Percentiles rank a stretch among this genome's conserved stretches.
These are phyloP conservation scores for Dasysyrphus albostriatus DNA, from an alignment of 2,888 invertebrate species.

Conservation along the genomic window DNA sequence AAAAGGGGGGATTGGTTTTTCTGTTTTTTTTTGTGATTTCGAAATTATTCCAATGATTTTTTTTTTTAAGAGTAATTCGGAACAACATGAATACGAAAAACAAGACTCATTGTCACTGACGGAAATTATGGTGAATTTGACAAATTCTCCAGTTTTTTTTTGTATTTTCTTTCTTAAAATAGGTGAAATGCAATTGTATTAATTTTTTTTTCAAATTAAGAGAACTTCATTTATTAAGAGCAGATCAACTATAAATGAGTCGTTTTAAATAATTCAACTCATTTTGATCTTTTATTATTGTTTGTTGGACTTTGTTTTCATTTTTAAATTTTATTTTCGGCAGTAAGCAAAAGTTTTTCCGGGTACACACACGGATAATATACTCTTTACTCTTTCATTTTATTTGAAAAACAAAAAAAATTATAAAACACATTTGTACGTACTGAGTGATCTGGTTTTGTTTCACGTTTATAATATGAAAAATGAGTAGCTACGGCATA, in stretches of 20 bases:
- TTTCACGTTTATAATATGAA: background rate
- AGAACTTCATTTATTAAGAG: background rate
- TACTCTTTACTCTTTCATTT: background rate
- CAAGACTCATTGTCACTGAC: background rate
- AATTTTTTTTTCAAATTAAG: background rate
- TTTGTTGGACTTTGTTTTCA: background rate
- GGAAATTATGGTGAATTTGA: background rate
- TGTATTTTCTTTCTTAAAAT: background rate
- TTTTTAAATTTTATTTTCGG: background rate
- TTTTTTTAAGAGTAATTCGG: background rate
- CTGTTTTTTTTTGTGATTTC: slow-evolving; percentile 9
- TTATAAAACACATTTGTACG: background rate
- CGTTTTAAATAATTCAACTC: background rate
- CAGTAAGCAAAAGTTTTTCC: background rate
- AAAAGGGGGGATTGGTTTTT: background rate
- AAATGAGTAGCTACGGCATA: background rate
- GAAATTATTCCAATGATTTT: slow-evolving; percentile 4
- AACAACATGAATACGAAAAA: background rate
- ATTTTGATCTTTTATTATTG: background rate
- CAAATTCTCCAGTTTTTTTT: background rate
- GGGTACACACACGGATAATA: background rate
- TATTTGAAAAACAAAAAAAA: background rate
- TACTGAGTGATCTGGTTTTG: background rate
- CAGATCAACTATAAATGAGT: background rate
- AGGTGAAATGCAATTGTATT: background rate